Conservation (phyloP, 2,113 vertebrate species). For the Podarcis cretensis region DNA sequence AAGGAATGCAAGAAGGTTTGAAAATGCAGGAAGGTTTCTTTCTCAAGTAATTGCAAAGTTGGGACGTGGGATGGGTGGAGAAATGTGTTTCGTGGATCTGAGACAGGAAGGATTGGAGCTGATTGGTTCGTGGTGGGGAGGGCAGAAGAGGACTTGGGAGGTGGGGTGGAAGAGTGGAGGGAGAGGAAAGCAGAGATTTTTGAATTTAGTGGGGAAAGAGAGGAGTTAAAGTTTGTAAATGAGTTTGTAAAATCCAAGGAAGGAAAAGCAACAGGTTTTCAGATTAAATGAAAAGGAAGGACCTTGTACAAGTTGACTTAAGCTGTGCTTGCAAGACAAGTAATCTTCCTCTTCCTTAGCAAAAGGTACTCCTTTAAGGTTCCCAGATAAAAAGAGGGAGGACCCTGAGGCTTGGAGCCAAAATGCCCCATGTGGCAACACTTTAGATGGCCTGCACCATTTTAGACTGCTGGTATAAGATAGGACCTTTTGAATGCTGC, state of each 20-base stretch:
- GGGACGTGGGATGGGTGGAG: background rate
- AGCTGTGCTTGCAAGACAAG: background rate
- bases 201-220: conserved; percentile 44
- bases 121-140: conserved; percentile 12
- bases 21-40: background rate
- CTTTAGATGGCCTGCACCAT: background rate
- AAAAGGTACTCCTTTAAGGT: background rate
- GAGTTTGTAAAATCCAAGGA: conserved; percentile 17
- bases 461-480: background rate
- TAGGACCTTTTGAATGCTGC: background rate
- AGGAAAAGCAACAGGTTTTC: background rate
- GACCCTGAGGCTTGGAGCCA: background rate
- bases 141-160: conserved; percentile 33
- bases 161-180: background rate
- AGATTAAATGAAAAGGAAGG: conserved; percentile 38
- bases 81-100: conserved; percentile 48
- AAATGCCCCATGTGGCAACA: background rate
- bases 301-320: background rate
- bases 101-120: conserved; percentile 47
- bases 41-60: conserved; percentile 3
- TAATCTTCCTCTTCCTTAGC: background rate
- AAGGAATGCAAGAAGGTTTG: background rate
- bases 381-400: background rate
- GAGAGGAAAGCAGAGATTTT: conserved; percentile 47
- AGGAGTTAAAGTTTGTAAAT: background rate